Evolutionary conservation across 2,797 vertebrate genomes (phyloP), one percentile per base, ranked within the genome.

Genomic region (Gymnocypris eckloni): DNA sequence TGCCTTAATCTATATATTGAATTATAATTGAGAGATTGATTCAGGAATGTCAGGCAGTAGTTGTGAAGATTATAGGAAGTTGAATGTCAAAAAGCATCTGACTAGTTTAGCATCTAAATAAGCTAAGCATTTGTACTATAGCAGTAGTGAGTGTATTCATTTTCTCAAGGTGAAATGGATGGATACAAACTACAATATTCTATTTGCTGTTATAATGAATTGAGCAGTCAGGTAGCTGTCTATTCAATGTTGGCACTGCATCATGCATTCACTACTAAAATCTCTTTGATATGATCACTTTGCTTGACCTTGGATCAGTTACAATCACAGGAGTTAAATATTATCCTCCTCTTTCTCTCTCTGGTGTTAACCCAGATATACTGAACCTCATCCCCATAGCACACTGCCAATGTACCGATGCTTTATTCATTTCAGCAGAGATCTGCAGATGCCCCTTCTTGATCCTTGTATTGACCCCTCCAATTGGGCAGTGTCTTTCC

Each of bases 1-100:
- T 86, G 56, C 52, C 20, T 72, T 73, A 79, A 50, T 87, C 52
- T 43, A 82, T 43, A 82, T 56, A 84, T 67, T 43, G 72, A 73
- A n/a, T 66, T 45, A 66, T 87, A 86, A 84, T 84, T 70, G 37
- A 77, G 88, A 86, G 80, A 71, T 86, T 89, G 87, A 92, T 87
- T 81, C 73, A 87, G 84, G 93, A 93, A 94, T 94, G 92, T 93
- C 93, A 93, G 92, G 92, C 91, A 90, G 90, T 93, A 93, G 94
- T 94, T 93, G 89, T 89, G 85, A 88, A 86, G 90, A 80, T 91
- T 90, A 93, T 91, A 88, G 91, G 81, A 81, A 59, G 64, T 43
- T 54, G 87, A 90, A 85, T 91, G 88, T 88, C 90, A 83, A 93
- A 94, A 92, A 91, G 90, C 20, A 28, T 48, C 59, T 13, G 39